Conservation (phyloP, 2,113 vertebrate genomes). For the Trogon surrucura region DNA sequence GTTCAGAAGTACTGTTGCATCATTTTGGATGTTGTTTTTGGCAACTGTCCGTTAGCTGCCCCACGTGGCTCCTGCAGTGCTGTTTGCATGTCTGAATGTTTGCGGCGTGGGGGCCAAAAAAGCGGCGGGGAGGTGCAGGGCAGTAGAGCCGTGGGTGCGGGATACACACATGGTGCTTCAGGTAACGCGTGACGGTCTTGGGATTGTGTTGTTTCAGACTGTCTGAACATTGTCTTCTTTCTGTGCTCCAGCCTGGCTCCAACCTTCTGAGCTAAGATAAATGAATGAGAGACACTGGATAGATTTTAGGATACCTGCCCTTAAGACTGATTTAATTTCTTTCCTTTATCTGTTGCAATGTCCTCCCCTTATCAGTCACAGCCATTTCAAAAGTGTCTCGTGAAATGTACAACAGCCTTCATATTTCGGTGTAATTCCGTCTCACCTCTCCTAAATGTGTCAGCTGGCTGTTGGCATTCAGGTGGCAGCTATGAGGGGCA, state of each 20-base stretch:
- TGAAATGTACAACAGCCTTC: neutral
- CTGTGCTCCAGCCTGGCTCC: neutral
- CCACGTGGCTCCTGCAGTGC: neutral
- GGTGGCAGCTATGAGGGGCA: neutral
- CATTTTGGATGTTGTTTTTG: neutral
- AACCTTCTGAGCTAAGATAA: neutral
- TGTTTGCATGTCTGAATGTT: neutral
- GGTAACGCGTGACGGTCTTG: neutral
- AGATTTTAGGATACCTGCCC: neutral
- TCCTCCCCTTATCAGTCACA: neutral
- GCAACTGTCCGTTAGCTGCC: neutral
- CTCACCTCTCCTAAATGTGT: neutral
- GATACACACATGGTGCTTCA: accelerated
- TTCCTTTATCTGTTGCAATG: neutral
- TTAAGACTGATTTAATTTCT: neutral
- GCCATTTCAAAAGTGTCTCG: neutral
- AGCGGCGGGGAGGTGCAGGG: neutral
- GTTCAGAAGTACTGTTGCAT: neutral
- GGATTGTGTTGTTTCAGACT: neutral
- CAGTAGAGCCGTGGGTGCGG: neutral
- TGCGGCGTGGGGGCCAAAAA: neutral
- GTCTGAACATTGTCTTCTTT: neutral
- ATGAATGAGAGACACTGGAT: neutral
- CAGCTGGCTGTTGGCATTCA: neutral
- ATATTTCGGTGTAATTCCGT: neutral